Evolutionary conservation across 1,140 invertebrate species (phyloP), one percentile per base, ranked within the genome.

Genomic region (Pissodes strobi): DNA sequence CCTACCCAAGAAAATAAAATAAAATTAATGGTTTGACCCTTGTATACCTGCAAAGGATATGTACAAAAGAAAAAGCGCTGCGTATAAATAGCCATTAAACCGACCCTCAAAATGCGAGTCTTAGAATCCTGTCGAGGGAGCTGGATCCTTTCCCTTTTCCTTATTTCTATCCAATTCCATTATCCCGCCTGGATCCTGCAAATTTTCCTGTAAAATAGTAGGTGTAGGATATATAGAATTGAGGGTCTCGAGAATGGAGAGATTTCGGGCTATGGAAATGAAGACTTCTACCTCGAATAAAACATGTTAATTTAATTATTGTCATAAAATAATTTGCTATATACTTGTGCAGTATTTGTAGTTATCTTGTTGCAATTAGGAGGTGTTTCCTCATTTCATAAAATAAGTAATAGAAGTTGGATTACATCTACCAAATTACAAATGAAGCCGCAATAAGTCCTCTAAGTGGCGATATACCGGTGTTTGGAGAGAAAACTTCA

Each of bases 81-180:
- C 38, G 23, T 45, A 46, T 46, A 45, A 45, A 43, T 46, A 27
- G 39, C 55, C 18, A 46, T 57, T 57, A 45, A 57, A 46, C 55
- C 10, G 37, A n/a, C 19, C 55, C 25, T 45, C 38, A 46, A 43
- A 57, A 43, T 17, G 37, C 25, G 55, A 19, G 8, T 39, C 38
- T 19, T 25, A 9, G 22, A 34, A 27, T 45, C 55, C 22, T 43
- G 55, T 18, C 38, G 34, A 38, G 51, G 30, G 51, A 53, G 17
- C 27, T 19, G 34, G 18, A 37, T 53, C 51, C 51, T 53, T 53
- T 19, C 51, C 51, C 38, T 57, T 41, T 57, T 57, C 55, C 55
- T 43, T 45, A 53, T 57, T 46, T 43, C 17, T 46, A 57, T 45
- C 55, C 55, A 57, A 57, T 57, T 57, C 55, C 55, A 57, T 57